Evolutionary conservation across 2,888 invertebrate species (phyloP).

Genomic region (Clivina fossor): DNA sequence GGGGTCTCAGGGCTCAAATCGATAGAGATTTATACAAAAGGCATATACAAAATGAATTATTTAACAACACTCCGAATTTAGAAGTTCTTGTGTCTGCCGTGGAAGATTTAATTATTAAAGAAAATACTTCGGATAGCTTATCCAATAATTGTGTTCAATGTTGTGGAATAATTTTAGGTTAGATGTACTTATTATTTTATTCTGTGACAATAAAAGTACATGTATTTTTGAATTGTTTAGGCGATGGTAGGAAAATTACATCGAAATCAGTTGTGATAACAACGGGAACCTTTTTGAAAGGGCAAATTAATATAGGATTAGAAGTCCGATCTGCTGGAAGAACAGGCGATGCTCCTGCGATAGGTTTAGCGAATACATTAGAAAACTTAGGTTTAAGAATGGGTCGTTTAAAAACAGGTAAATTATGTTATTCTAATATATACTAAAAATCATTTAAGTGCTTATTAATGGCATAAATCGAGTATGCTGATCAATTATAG

Average conservation of each 20-base stretch:
- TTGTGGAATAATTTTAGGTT: slow-evolving; percentile 58
- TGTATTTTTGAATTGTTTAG: slow-evolving; percentile 52
- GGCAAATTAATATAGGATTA: slow-evolving; percentile 80
- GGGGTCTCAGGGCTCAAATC: slow-evolving; percentile 87
- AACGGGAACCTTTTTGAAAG: slow-evolving; percentile 86
- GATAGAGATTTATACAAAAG: slow-evolving; percentile 78
- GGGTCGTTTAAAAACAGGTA: slow-evolving; percentile 80
- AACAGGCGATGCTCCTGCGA: slow-evolving; percentile 75
- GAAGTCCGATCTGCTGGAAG: slow-evolving; percentile 76
- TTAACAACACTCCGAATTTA: slow-evolving; percentile 63
- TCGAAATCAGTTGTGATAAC: slow-evolving; percentile 75
- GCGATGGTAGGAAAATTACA: slow-evolving; percentile 60
- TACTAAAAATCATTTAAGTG: too few relatives aligned
- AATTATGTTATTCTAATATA: too few relatives aligned
- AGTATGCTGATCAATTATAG: too few relatives aligned
- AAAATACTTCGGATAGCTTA: slow-evolving; percentile 41
- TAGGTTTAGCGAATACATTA: slow-evolving; percentile 74
- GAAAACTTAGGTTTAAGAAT: slow-evolving; percentile 70
- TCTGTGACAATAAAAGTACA: neutral
- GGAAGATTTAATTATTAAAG: slow-evolving; percentile 70
- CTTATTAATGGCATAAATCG: too few relatives aligned
- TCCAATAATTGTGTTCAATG: slow-evolving; percentile 49
- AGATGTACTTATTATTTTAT: slow-evolving; percentile 34
- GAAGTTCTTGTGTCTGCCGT: slow-evolving; percentile 71
- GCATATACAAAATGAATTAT: slow-evolving; percentile 72